Base-by-base conservation (phyloP, 2,888 invertebrate species). In the Spicauda simplicius region DNA sequence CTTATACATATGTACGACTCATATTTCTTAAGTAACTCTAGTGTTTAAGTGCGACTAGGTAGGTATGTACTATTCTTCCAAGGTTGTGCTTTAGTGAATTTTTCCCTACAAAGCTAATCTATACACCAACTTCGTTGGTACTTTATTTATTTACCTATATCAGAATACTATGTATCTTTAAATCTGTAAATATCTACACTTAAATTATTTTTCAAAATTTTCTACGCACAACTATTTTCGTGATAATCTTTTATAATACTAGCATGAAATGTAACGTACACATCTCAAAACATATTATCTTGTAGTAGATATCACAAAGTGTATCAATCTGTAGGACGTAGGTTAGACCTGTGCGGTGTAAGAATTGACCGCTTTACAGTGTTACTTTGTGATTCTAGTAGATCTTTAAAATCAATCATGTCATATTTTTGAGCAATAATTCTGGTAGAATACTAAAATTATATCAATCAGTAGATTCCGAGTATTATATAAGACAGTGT, bases 61-160 rank as follows among this genome's bases (percentile, higher is more conserved):
- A 93, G 91, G 25, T 25, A 25, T 25, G 76, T 91, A 91, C 90
- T 91, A 91, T 90, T 93, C 91, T 91, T 92, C 92, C 91, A 92
- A 87, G 92, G 92, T 93, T 92, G 92, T 92, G 92, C 92, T 91
- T 92, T 90, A 90, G 91, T 90, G 89, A 90, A 86, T 87, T 90
- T 64, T 89, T 84, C 86, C 86, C 79, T 80, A 81, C 78, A 78
- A 79, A 73, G 79, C 79, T 81, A 80, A 76, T 75, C 75, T 81
- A 80, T 41, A 54, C 53, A 30, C 76, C 77, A 78, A 77, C 74
- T 75, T 79, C 77, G 73, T 81, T 80, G 75, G 75, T 71, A 72
- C 61, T 71, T 74, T 76, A 74, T 77, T 80, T 80, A 78, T 69
- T 78, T 75, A 48, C 48, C 48, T 48, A 70, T 77, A 76, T 81